These are phyloP conservation scores for Paratilapia polleni DNA, from an alignment of 2,113 vertebrate genomes.

Conservation along the genomic window DNA sequence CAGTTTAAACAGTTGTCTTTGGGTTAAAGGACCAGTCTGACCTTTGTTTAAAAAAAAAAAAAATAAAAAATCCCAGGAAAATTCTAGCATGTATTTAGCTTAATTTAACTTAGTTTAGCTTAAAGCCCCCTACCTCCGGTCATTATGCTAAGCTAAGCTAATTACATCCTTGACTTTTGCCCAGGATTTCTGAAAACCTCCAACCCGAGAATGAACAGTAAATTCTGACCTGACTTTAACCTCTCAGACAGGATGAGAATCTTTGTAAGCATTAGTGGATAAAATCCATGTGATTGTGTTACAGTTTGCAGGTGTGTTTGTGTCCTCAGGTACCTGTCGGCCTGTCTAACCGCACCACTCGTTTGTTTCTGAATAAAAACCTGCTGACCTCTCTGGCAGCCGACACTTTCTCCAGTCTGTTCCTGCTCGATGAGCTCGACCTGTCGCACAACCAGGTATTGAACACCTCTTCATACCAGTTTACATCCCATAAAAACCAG, in stretches of 20 bases:
- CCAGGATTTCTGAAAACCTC: background rate
- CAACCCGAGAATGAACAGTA: background rate
- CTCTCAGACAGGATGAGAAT: background rate
- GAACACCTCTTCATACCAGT: background rate
- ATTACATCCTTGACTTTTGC: no score
- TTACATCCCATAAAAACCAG: background rate
- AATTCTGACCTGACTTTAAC: background rate
- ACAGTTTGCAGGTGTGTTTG: background rate
- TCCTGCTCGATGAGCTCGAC: slow-evolving; percentile 54
- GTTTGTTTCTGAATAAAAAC: slow-evolving; percentile 88
- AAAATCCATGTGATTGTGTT: background rate
- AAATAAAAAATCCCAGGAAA: background rate
- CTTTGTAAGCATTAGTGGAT: background rate
- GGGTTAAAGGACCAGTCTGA: background rate
- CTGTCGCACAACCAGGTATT: slow-evolving; percentile 63
- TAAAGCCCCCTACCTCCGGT: no score
- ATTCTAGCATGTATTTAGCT: background rate
- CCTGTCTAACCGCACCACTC: slow-evolving; percentile 83
- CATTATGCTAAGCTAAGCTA: background rate
- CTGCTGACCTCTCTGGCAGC: slow-evolving; percentile 81
- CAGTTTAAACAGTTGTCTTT: no score
- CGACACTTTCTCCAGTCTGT: slow-evolving; percentile 82
- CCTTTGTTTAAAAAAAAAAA: no score
- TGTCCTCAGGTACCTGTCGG: slow-evolving; percentile 39
- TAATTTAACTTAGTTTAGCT: background rate